Percentiles rank a stretch among this genome's conserved stretches.
Evolutionary conservation across 2,888 invertebrate genomes (phyloP).

Genomic region (Philaethria dido): DNA sequence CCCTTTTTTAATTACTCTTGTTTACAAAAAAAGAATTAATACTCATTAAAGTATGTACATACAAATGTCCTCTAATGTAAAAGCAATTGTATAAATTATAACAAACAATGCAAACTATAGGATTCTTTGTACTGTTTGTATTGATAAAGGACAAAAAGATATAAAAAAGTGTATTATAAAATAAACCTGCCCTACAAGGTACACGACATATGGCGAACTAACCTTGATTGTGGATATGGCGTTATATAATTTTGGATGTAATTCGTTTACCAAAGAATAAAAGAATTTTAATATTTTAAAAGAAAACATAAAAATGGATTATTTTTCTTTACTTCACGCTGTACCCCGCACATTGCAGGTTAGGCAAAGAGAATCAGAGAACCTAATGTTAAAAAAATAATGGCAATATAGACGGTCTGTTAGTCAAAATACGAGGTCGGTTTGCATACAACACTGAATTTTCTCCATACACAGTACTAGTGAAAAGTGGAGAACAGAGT

Average conservation of each 20-base stretch:
- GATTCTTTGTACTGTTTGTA: neutral
- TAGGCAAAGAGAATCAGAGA: no score
- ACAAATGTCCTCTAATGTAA: neutral
- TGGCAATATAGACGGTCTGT: no score
- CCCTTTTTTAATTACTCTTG: neutral
- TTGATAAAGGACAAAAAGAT: conserved; percentile 15
- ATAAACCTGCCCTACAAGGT: conserved; percentile 16
- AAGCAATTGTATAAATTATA: conserved; percentile 22
- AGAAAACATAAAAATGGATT: neutral
- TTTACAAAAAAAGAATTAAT: neutral
- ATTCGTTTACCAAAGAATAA: neutral
- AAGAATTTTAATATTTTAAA: neutral
- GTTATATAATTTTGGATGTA: conserved; percentile 2
- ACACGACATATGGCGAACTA: conserved; percentile 10
- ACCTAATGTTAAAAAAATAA: no score
- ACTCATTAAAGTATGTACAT: neutral
- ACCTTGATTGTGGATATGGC: conserved; percentile 9
- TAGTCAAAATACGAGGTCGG: no score
- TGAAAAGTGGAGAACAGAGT: neutral
- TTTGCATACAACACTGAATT: no score
- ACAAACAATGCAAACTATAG: conserved; percentile 23
- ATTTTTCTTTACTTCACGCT: no score
- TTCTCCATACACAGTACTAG: no score
- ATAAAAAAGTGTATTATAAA: conserved; percentile 18
- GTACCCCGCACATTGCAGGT: no score